Base-by-base conservation (phyloP, 2,797 vertebrate species). In the Choloepus didactylus region DNA sequence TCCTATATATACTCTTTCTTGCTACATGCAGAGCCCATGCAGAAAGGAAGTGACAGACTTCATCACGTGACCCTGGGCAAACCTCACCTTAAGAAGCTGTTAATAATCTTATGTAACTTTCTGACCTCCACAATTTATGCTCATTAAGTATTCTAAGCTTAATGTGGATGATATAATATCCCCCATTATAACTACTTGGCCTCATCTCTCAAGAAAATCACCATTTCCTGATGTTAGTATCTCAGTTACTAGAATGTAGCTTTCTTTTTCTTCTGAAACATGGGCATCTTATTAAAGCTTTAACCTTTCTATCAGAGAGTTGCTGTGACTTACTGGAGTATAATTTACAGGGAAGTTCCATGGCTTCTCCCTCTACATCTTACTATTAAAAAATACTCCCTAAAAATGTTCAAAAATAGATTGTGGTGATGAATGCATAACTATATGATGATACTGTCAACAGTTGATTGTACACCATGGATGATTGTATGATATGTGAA, bases 141-240 rank as follows among this genome's bases (percentile, higher is more conserved):
- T 85, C 44, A 41, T 70, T 41, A 81, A 80, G 49, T 62, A 84
- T 23, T 79, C 64, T 59, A 75, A 75, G 14, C 16, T 23, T 56
- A 88, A 60, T n/a, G 44, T 73, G 38, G 41, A 73, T 46, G 62
- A 49, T 29, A 31, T 31, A 21, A 44, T 69, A 49, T 94, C 31
- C 38, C 31, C 82, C 54, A 23, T 83, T 75, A 11, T 25, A 80
- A 49, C n/a, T 23, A 60, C 51, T 19, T 73, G 67, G 69, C 18
- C 11, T 82, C 66, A 75, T 73, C 75, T 72, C 81, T 67, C n/a
- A 87, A 49, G 49, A 86, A 90, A 79, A 84, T 31, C 51, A 18
- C 60, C 8, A 41, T 88, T 69, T 69, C 56, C 66, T 85, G 15
- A 79, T n/a, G 8, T 41, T 79, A 41, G 35, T 29, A 66, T 10